A percentile compares a stretch with the other conserved stretches of the same genome.
These are phyloP conservation scores for Dufourea novaeangliae DNA, from an alignment of 1,140 invertebrate genomes.

Conservation along the genomic window DNA sequence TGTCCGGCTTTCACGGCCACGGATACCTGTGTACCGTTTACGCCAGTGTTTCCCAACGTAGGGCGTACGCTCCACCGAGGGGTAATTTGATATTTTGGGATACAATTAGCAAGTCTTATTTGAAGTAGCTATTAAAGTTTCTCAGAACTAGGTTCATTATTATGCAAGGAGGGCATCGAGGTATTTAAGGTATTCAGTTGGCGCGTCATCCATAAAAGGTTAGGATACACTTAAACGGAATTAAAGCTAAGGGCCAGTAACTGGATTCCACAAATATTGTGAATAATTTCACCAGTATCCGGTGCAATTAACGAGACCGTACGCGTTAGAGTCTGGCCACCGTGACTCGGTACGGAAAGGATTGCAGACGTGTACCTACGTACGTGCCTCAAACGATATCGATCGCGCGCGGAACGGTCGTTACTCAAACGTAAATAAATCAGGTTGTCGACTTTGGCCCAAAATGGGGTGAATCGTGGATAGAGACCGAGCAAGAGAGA, in stretches of 20 bases:
- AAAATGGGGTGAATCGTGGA: constrained; percentile 5
- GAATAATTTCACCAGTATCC: not conserved
- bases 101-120: too few relatives aligned
- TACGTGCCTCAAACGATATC: constrained; percentile 20
- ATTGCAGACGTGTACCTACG: constrained; percentile 5
- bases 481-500: not conserved
- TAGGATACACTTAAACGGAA: too few relatives aligned
- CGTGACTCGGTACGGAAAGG: not conserved
- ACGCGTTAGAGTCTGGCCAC: not conserved
- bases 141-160: too few relatives aligned
- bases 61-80: too few relatives aligned
- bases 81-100: too few relatives aligned
- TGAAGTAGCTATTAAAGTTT: too few relatives aligned
- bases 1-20: not conserved
- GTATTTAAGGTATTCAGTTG: too few relatives aligned
- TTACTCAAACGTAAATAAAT: constrained; percentile 47
- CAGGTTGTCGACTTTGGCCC: constrained; percentile 31
- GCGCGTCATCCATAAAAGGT: too few relatives aligned
- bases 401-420: constrained; percentile 4
- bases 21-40: not conserved
- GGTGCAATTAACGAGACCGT: constrained; percentile 10
- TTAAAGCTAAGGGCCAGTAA: not conserved
- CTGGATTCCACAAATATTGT: not conserved
- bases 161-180: too few relatives aligned
- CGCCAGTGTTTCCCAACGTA: too few relatives aligned